phyloP scores from a whole-genome alignment of 2,797 vertebrate genomes.

The Florisuga fusca region DNA sequence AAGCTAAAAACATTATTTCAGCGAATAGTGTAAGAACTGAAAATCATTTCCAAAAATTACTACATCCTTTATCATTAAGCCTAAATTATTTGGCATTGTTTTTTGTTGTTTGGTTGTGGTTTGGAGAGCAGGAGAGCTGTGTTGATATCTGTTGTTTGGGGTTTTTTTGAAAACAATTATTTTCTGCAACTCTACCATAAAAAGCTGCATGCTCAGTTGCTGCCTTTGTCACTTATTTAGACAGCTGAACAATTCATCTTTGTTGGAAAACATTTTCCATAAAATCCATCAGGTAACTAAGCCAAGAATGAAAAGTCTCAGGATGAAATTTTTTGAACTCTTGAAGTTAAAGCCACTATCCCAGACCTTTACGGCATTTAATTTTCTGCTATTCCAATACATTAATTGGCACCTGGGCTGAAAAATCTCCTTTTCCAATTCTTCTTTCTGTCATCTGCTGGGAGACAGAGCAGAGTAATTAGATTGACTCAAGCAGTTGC shows the following conservation, averaged over 20 bases:
- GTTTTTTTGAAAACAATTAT: not conserved
- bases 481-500: conserved; percentile 55
- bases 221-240: conserved; percentile 49
- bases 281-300: conserved; percentile 56
- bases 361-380: conserved; percentile 49
- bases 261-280: conserved; percentile 1
- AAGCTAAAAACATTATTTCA: not conserved
- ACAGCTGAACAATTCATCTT: conserved; percentile 17
- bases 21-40: not conserved
- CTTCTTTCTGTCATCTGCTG: conserved; percentile 37
- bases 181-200: not conserved
- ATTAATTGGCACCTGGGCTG: not conserved
- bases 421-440: conserved; percentile 47
- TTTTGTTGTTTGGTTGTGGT: not conserved
- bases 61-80: not conserved
- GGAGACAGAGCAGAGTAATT: conserved; percentile 54
- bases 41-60: not conserved
- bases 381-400: conserved; percentile 62
- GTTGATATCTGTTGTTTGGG: not conserved
- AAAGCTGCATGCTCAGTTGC: not conserved
- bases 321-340: conserved; percentile 15
- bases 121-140: not conserved
- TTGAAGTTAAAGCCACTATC: conserved; percentile 60
- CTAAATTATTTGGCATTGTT: not conserved
- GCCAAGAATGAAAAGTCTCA: conserved; percentile 40